Base-by-base conservation (phyloP, 1,140 invertebrate genomes). In the Brachionus paranguensis region DNA sequence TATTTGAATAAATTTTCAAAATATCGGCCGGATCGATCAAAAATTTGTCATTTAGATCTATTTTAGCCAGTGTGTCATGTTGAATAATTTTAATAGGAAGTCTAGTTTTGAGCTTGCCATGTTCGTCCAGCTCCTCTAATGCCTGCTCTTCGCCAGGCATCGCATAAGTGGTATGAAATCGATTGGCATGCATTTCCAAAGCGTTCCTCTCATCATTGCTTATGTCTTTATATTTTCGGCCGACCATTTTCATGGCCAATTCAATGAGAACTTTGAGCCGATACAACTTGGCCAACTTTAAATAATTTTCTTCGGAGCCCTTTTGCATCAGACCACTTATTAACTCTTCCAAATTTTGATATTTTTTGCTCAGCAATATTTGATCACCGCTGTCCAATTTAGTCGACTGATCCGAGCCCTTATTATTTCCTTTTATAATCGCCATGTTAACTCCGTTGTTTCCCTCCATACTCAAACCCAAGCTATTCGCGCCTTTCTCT, bases 401-500 rank as follows among this genome's bases (percentile, higher is more conserved):
- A 20, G 24, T 17, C 7, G 43, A 50, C 1, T 37, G 24, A 4
- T 27, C 27, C 10, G 20, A 50, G 17, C 1, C 24, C 7, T 60
- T 60, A 24, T 12, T 27, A 41, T 68, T 81, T 10, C 53, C 78
- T 64, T 81, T 81, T 12, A 81, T 81, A 12, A 81, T 81, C 0
- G 78, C 78, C 78, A 81, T 81, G 12, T 81, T 81, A 20, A 81
- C 33, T 12, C 78, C 78, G n/a, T 65, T 81, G 4, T 68, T 60
- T 8, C 78, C 78, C 20, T 81, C 78, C 78, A 81, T 81, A 12
- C 53, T 68, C 29, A 81, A 20, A 24, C 78, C 78, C 4, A 81
- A 41, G 43, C 53, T 81, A 20, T 64, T 81, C 17, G 53, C 5
- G 27, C 27, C 33, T 81, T 68, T 68, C 27, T 81, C 47, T 37